These are phyloP conservation scores for Callimorpha dominula DNA, from an alignment of 2,888 invertebrate genomes.

Conservation along the genomic window DNA sequence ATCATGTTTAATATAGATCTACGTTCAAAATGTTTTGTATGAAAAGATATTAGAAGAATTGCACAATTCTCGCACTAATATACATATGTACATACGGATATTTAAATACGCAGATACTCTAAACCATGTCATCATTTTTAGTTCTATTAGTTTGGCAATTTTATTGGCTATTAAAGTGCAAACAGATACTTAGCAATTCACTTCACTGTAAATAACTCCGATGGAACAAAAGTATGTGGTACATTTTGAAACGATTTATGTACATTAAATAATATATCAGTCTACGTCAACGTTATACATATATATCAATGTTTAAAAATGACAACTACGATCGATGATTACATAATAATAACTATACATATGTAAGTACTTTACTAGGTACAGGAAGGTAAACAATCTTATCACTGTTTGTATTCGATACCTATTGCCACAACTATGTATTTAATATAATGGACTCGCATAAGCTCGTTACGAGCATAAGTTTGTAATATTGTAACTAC, in stretches of 20 bases:
- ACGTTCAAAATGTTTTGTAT: not conserved
- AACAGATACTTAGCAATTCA: conserved; percentile 38
- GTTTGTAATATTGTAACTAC: conserved; percentile 62
- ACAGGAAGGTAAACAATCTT: conserved; percentile 78
- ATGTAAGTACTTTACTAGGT: conserved; percentile 69
- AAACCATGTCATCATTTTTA: conserved; percentile 14
- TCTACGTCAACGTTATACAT: conserved; percentile 51
- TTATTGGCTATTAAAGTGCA: conserved; percentile 17
- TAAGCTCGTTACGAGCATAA: conserved; percentile 63
- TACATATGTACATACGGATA: not conserved
- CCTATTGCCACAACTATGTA: conserved; percentile 65
- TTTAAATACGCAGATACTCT: conserved; percentile 26
- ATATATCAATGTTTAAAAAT: conserved; percentile 70
- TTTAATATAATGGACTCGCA: conserved; percentile 69
- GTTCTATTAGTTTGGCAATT: not conserved
- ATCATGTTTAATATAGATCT: not conserved
- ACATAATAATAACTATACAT: conserved; percentile 41
- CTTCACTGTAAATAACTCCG: conserved; percentile 57
- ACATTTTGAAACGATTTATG: conserved; percentile 50
- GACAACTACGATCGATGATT: conserved; percentile 48
- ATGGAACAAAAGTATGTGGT: conserved; percentile 49
- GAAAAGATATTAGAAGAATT: not conserved
- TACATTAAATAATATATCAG: conserved; percentile 48
- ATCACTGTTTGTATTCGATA: conserved; percentile 66
- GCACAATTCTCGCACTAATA: not conserved